These are phyloP conservation scores for Oncopodura yosiiana DNA, from an alignment of 1,140 invertebrate species.

Conservation along the genomic window DNA sequence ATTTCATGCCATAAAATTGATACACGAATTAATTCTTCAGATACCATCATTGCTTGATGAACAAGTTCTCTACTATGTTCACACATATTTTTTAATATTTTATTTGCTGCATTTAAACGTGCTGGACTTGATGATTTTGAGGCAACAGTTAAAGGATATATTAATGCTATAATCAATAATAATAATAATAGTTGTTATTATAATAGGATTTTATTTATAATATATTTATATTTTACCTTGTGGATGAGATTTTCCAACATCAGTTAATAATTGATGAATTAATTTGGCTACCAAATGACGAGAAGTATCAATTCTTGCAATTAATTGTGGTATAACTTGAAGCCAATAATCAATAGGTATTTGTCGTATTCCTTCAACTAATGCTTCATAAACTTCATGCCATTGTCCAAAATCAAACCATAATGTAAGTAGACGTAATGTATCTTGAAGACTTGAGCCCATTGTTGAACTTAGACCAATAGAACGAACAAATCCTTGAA, in stretches of 20 bases:
- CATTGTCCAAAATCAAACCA: slow-evolving; percentile 95
- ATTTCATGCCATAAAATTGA: slow-evolving; percentile 99
- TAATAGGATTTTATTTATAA: neutral
- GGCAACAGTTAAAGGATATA: slow-evolving; percentile 95
- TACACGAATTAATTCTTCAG: slow-evolving; percentile 93
- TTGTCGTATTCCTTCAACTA: slow-evolving; percentile 79
- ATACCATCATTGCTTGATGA: slow-evolving; percentile 75
- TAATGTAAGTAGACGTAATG: slow-evolving; percentile 77
- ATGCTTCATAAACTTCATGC: slow-evolving; percentile 83
- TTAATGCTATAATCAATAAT: no score
- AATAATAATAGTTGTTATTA: slow-evolving; percentile 2
- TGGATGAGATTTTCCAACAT: slow-evolving; percentile 72
- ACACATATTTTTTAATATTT: slow-evolving; percentile 89
- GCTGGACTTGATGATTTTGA: slow-evolving; percentile 81
- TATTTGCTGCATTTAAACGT: slow-evolving; percentile 82
- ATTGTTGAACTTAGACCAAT: slow-evolving; percentile 71
- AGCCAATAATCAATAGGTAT: slow-evolving; percentile 98
- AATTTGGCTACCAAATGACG: slow-evolving; percentile 73
- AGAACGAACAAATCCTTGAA: slow-evolving; percentile 91
- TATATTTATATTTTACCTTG: slow-evolving; percentile 38
- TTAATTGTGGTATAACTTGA: slow-evolving; percentile 97
- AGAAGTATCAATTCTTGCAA: slow-evolving; percentile 92
- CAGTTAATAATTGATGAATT: slow-evolving; percentile 85
- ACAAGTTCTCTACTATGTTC: slow-evolving; percentile 87
- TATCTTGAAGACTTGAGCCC: slow-evolving; percentile 95